Conservation (phyloP, 2,888 invertebrate genomes). For the Azorinus chamasolen region DNA sequence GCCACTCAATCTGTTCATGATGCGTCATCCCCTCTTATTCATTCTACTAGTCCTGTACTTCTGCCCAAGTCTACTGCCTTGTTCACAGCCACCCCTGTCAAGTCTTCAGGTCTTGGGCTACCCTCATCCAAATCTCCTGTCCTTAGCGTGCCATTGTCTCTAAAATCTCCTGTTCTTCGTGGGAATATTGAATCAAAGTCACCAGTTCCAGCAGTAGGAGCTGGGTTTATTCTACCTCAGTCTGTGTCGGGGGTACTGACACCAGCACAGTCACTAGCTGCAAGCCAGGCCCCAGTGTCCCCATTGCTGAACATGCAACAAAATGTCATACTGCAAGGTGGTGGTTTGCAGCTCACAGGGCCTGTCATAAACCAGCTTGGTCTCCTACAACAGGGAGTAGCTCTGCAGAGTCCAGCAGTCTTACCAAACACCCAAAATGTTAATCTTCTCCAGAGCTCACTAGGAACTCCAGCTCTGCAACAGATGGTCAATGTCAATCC, state of each 20-base stretch:
- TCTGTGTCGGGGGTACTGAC: slow-evolving; percentile 13
- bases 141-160: too few species aligned
- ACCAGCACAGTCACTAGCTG: slow-evolving; percentile 23
- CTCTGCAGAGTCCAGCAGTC: slow-evolving; percentile 32
- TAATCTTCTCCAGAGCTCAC: slow-evolving; percentile 22
- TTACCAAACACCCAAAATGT: slow-evolving; percentile 25
- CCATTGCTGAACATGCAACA: slow-evolving; percentile 54
- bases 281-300: slow-evolving; percentile 38
- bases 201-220: slow-evolving; percentile 7
- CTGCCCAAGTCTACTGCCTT: slow-evolving; percentile 26
- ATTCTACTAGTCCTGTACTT: slow-evolving; percentile 29
- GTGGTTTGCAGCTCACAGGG: slow-evolving; percentile 48
- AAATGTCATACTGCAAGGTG: slow-evolving; percentile 34
- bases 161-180: slow-evolving; percentile 18
- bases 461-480: slow-evolving; percentile 10
- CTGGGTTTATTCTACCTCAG: slow-evolving; percentile 28
- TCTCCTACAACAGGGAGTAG: slow-evolving; percentile 23
- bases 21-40: neutral
- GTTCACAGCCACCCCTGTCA: slow-evolving; percentile 8
- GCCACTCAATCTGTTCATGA: slow-evolving; percentile 2
- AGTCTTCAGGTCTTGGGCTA: neutral
- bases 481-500: slow-evolving; percentile 20
- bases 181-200: slow-evolving; percentile 26
- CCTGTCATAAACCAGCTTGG: slow-evolving; percentile 48
- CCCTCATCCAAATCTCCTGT: too few species aligned